Conservation (phyloP, 2,797 vertebrate species). For the Remorina albescens region DNA sequence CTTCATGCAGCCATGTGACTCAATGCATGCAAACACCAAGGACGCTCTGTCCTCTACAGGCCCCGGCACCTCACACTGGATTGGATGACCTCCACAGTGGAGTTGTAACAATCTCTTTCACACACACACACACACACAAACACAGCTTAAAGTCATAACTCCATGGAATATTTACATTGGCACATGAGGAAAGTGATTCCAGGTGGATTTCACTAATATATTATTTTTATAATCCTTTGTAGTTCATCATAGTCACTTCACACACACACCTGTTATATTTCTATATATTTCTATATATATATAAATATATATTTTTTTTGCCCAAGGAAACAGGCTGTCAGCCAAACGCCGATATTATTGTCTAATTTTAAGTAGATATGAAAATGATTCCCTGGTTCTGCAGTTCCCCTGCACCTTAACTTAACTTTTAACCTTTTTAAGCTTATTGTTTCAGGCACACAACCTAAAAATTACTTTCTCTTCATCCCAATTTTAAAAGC, state of each 20-base stretch:
- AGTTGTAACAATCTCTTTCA: slow-evolving; percentile 4
- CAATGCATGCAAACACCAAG: slow-evolving; percentile 62
- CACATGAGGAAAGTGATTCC: slow-evolving; percentile 32
- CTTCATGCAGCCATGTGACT: slow-evolving; percentile 65
- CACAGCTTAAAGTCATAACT: slow-evolving; percentile 21
- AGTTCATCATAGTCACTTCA: slow-evolving; percentile 48
- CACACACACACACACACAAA: background rate
- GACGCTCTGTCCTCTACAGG: slow-evolving; percentile 71
- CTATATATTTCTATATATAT: too few species aligned
- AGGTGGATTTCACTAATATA: slow-evolving; percentile 54
- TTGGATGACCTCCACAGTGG: slow-evolving; percentile 36
- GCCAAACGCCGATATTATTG: too few species aligned
- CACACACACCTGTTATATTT: slow-evolving; percentile 66
- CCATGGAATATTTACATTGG: slow-evolving; percentile 54
- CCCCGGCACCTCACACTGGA: slow-evolving; percentile 16
- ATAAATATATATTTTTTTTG: too few species aligned
- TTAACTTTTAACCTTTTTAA: too few species aligned
- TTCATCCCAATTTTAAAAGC: too few species aligned
- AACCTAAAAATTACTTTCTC: too few species aligned
- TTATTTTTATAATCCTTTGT: slow-evolving; percentile 54
- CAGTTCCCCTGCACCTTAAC: too few species aligned
- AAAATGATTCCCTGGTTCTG: background rate
- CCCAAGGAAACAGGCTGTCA: background rate
- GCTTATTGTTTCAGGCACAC: too few species aligned
- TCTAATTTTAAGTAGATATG: background rate